Base-by-base conservation (phyloP, 2,113 vertebrate genomes). In the Monarcha castaneiventris region DNA sequence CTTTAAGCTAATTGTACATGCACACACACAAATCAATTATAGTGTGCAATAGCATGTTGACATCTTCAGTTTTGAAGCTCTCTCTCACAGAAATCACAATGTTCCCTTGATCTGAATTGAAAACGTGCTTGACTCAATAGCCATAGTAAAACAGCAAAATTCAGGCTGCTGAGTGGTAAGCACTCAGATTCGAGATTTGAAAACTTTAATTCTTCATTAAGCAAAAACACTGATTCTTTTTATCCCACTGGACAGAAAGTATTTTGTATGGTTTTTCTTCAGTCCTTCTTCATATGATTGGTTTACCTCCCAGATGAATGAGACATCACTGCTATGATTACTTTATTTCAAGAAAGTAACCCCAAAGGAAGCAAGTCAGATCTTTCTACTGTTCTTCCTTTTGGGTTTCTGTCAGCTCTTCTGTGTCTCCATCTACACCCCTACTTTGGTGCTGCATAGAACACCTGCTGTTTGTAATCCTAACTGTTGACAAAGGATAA, bases 1-100 rank as follows among this genome's bases (percentile, higher is more conserved):
- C 90, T 93, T 96, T 97, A 94, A 97, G 96, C 97, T 97, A 98
- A 98, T 98, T 97, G 87, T 84, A 51, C 33, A 54, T 25, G 51
- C n/a, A 43, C 61, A 56, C 44, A 48, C 41, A 88, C 1, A 81
- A 68, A 55, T 73, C 73, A 81, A 37, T 63, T 64, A 54, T 20
- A 66, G n/a, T 13, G 16, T 69, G 48, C 66, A 46, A 71, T 7
- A 63, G 32, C 35, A 51, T 75, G 89, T 80, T 82, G 61, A 86
- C 39, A 33, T 74, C 64, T 78, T 39, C 41, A 35, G 23, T 80
- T 77, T 79, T 27, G 48, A 85, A 86, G 81, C n/a, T 93, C 73
- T 83, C 52, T 93, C 77, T 89, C 46, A 43, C 25, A 49, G 43
- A 66, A 75, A 68, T 33, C 12, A 10, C 35, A 89, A 66, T 20